A percentile compares a stretch with the other conserved stretches of the same genome.
phyloP scores from a whole-genome alignment of 2,888 invertebrate species.

The Phortica magna region DNA sequence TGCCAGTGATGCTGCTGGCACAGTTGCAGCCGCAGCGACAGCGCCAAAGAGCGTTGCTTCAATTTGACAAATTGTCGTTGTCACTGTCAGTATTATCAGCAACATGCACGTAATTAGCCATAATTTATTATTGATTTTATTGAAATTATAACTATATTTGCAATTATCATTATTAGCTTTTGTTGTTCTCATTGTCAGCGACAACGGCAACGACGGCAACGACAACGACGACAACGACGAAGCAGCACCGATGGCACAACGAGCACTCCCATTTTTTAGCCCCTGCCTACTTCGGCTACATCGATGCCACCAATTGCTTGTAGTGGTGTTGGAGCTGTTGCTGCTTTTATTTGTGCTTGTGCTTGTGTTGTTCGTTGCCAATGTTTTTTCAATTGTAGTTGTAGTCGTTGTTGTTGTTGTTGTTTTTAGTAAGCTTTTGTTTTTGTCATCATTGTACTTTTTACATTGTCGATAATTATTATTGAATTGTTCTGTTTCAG shows the following conservation, averaged over 20 bases:
- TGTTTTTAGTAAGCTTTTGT: neutral
- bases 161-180: slow-evolving; percentile 53
- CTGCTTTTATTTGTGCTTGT: slow-evolving; percentile 23
- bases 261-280: neutral
- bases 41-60: slow-evolving; percentile 46
- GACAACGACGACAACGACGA: neutral
- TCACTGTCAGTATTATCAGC: slow-evolving; percentile 60
- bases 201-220: neutral
- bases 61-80: slow-evolving; percentile 69
- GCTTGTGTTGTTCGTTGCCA: slow-evolving; percentile 11
- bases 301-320: slow-evolving; percentile 18
- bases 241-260: neutral
- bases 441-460: slow-evolving; percentile 20
- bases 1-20: slow-evolving; percentile 46
- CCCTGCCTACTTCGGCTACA: neutral
- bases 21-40: slow-evolving; percentile 44
- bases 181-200: neutral
- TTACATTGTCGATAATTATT: slow-evolving; percentile 10
- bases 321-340: slow-evolving; percentile 37
- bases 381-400: slow-evolving; percentile 24
- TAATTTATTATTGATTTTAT: slow-evolving; percentile 74
- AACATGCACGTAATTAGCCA: slow-evolving; percentile 67
- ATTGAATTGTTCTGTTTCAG: slow-evolving; percentile 26
- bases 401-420: slow-evolving; percentile 25
- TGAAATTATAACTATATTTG: slow-evolving; percentile 67